Base-by-base conservation (phyloP, 2,113 vertebrate species). In the Chaetops frenatus region DNA sequence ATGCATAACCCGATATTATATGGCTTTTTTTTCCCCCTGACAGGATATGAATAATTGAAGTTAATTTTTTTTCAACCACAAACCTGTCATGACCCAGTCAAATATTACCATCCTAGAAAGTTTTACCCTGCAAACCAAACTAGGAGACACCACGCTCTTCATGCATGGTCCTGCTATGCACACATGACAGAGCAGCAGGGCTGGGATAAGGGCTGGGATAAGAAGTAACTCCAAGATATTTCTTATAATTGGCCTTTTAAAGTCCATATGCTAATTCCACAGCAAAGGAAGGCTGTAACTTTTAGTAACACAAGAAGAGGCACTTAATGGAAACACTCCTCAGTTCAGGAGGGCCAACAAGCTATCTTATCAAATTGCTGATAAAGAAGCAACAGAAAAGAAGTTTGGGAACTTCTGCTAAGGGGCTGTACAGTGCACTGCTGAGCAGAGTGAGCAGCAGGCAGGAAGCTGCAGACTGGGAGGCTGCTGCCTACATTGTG, bases 1-100 rank as follows among this genome's bases (percentile, higher is more conserved):
- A 97, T 96, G 95, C 84, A 97, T 96, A 95, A 97, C 81, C 47
- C 69, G 77, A 76, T 94, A 90, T 84, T 67, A 87, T 58, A 93
- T 83, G 17, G 16, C 47, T 20, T 90, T 77, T 86, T 27, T 22
- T 27, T 5, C 12, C 40, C 53, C 51, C 47, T 29, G 36, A 64
- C 25, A 90, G 51, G 90, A 72, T 81, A 93, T 90, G 69, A 88
- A 96, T 92, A 86, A 93, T 93, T 79, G 35, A 97, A 82, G 44
- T 81, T 84, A 42, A 14, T 33, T 48, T 71, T 88, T 44, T 94
- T 96, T 94, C 58, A 88, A 47, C 70, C 87, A 90, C 65, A 95
- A 74, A 81, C 72, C 73, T 95, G 79, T 71, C 51, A 85, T 51
- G 69, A 86, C 61, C 67, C 71, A 38, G 64, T 89, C 64, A 90